A percentile compares a stretch with the other conserved stretches of the same genome.
Evolutionary conservation across 2,888 invertebrate species (phyloP).

Genomic region (Philonicus albiceps): DNA sequence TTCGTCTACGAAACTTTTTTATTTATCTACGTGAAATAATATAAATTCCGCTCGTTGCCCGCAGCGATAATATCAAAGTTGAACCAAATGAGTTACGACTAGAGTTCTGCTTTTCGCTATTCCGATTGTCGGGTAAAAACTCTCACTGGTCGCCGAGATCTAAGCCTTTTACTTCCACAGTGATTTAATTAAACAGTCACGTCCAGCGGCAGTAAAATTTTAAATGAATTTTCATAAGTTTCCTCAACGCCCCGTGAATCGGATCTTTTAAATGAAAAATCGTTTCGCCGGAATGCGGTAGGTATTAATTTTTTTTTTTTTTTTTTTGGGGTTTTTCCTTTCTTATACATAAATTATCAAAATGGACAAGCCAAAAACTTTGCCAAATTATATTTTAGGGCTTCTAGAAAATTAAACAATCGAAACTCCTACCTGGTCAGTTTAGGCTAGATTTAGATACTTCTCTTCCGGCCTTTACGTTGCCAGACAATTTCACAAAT

Average conservation of each 20-base stretch:
- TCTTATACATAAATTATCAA: constrained; percentile 6
- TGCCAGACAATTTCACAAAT: neutral
- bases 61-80: constrained; percentile 16
- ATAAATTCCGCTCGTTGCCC: neutral
- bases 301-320: neutral
- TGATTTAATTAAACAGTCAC: constrained; percentile 29
- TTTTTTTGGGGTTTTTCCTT: neutral
- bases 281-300: neutral
- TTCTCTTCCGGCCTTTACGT: neutral
- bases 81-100: constrained; percentile 13
- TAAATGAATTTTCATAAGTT: constrained; percentile 29
- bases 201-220: constrained; percentile 9
- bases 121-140: constrained; percentile 5
- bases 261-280: neutral
- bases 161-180: constrained; percentile 7
- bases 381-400: neutral
- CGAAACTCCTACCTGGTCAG: neutral
- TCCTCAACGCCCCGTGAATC: constrained; percentile 1
- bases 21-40: constrained; percentile 8
- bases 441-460: neutral
- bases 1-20: neutral
- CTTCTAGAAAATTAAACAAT: neutral
- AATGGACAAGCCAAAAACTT: neutral
- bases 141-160: constrained; percentile 6
- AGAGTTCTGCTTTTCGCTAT: neutral